Evolutionary conservation across 2,888 invertebrate species (phyloP).

Genomic region (Horisme vitalbata): DNA sequence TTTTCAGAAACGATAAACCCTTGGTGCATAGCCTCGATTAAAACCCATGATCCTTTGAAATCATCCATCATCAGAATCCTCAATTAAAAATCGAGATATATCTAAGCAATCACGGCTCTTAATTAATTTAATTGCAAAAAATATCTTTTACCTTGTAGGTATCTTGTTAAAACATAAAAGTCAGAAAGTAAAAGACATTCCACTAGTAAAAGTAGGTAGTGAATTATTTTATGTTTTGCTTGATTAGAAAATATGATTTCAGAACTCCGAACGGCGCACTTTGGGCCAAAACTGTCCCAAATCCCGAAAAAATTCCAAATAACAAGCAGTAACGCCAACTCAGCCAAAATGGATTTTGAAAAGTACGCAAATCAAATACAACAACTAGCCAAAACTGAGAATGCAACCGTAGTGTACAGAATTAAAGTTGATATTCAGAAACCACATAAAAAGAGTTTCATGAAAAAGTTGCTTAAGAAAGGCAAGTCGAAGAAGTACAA

Average conservation of each 20-base stretch:
- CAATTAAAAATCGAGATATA: no score
- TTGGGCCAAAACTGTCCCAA: slow-evolving; percentile 42
- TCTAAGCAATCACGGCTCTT: no score
- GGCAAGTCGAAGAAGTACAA: slow-evolving; percentile 60
- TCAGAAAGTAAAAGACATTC: no score
- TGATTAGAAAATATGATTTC: slow-evolving; percentile 14
- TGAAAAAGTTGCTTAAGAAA: slow-evolving; percentile 11
- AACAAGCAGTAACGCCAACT: slow-evolving; percentile 41
- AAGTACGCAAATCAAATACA: slow-evolving; percentile 56
- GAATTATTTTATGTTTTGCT: no score
- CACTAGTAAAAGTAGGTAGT: no score
- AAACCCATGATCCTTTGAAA: no score
- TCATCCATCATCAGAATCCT: no score
- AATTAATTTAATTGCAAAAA: no score
- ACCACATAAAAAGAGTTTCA: slow-evolving; percentile 21
- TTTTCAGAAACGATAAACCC: no score
- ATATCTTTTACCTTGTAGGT: no score
- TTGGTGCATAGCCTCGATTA: no score
- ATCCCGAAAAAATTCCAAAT: slow-evolving; percentile 63
- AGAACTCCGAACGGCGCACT: slow-evolving; percentile 43
- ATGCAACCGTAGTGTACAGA: slow-evolving; percentile 56
- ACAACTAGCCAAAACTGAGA: slow-evolving; percentile 50
- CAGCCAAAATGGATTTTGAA: slow-evolving; percentile 45
- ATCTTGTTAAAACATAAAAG: no score
- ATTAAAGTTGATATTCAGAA: slow-evolving; percentile 54